phyloP scores from a whole-genome alignment of 1,140 invertebrate genomes.

The Pseudoatta argentina region DNA sequence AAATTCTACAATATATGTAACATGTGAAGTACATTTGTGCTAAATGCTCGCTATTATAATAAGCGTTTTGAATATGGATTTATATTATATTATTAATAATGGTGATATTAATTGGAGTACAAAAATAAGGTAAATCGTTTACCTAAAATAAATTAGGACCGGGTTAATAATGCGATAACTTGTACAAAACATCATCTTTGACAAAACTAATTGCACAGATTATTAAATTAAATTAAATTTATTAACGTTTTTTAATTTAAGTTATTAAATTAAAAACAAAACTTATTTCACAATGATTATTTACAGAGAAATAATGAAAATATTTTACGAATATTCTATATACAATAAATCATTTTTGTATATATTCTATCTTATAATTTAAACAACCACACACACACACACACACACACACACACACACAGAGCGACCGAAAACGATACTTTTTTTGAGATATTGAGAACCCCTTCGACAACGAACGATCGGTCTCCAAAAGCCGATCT shows the following conservation, averaged over 20 bases:
- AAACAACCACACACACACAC: not conserved
- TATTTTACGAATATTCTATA: not conserved
- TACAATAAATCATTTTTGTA: not conserved
- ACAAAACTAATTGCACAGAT: not conserved
- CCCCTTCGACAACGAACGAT: slow-evolving; percentile 66
- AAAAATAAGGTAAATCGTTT: too few relatives aligned
- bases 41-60: too few relatives aligned
- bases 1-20: too few relatives aligned
- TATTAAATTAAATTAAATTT: not conserved
- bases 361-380: not conserved
- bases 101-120: too few relatives aligned
- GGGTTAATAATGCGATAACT: not conserved
- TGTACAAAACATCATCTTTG: not conserved
- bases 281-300: not conserved
- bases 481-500: slow-evolving; percentile 67
- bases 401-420: too few relatives aligned
- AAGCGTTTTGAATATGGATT: too few relatives aligned
- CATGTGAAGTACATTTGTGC: too few relatives aligned
- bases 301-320: not conserved
- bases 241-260: too few relatives aligned
- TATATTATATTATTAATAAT: too few relatives aligned
- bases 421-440: not conserved
- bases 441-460: slow-evolving; percentile 43
- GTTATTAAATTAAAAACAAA: not conserved
- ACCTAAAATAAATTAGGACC: too few relatives aligned